Base-by-base conservation (phyloP, 2,888 invertebrate genomes). In the Priocnemis perturbator region DNA sequence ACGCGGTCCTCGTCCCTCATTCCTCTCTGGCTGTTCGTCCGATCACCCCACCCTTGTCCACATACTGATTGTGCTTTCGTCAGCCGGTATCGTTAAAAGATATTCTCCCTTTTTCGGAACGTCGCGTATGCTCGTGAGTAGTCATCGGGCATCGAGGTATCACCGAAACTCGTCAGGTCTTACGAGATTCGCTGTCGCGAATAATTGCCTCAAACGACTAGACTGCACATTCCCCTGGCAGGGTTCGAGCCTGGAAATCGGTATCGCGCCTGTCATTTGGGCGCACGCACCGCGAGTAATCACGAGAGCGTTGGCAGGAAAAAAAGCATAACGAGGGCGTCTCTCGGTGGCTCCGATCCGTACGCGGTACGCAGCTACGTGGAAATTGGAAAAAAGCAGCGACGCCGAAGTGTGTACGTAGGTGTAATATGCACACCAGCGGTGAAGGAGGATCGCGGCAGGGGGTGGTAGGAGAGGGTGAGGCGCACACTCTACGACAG, bases 341-440 rank as follows among this genome's bases (percentile, higher is more conserved):
- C 17, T 17, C 50, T 50, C 50, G 50, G n/a, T 50, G n/a, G 3
- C 19, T n/a, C 50, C 50, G 50, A 50, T 19, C 17, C 50, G 19
- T 14, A 50, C 47, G 47, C 47, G 47, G 4, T 69, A 72, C 69
- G 71, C 74, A 77, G 72, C 72, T 66, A 72, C 70, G 74, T 79
- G 77, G 73, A 79, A 82, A 81, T 78, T 80, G 81, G 37, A 79
- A 82, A 81, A 78, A 77, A 79, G 50, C 50, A 50, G 50, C 71
- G 71, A 75, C 76, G 57, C 71, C 71, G 71, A 64, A 66, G 21
- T 44, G 14, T 56, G 0, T n/a, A n/a, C 48, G 64, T 67, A 61
- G 30, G 23, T 63, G 47, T 20, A 57, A 64, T 26, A 37, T 26
- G 19, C 58, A 11, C 11, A 20, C n/a, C 44, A 9, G 44, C 14